Evolutionary conservation across 1,140 invertebrate genomes (phyloP).

Genomic region (Zaprionus inermis): DNA sequence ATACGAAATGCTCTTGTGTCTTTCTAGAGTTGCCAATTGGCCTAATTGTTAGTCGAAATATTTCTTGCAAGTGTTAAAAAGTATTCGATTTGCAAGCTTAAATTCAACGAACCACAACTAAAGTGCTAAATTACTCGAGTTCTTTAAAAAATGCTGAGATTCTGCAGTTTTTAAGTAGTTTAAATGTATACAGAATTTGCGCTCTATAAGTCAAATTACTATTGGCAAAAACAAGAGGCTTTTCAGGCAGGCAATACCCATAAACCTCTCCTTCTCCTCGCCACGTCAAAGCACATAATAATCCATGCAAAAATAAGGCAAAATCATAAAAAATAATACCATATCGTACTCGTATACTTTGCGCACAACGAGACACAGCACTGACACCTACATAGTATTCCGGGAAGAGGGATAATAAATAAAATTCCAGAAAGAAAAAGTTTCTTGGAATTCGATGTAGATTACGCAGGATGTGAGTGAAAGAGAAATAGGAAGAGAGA

Average conservation of each 20-base stretch:
- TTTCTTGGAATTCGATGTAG: not conserved
- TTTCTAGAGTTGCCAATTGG: too few species aligned
- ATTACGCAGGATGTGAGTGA: not conserved
- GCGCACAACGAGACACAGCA: too few species aligned
- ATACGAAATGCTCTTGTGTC: too few species aligned
- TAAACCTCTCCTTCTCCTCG: not conserved
- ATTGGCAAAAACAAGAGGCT: not conserved
- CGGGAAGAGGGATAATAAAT: constrained; percentile 1
- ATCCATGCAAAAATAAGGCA: not conserved
- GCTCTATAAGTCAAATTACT: not conserved
- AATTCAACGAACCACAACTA: too few species aligned
- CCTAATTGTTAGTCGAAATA: too few species aligned
- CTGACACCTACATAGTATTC: not conserved
- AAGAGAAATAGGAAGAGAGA: not conserved
- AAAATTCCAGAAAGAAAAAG: constrained; percentile 2
- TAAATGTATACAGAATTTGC: too few species aligned
- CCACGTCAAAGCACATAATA: not conserved
- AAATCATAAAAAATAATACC: constrained; percentile 9
- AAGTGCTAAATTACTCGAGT: too few species aligned
- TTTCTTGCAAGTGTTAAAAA: too few species aligned
- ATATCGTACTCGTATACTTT: not conserved
- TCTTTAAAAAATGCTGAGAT: too few species aligned
- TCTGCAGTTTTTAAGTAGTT: too few species aligned
- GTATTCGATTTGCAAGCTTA: too few species aligned
- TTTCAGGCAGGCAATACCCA: too few species aligned